phyloP scores from a whole-genome alignment of 64 coral and sea anemone genomes.

The Porites australiensis region DNA sequence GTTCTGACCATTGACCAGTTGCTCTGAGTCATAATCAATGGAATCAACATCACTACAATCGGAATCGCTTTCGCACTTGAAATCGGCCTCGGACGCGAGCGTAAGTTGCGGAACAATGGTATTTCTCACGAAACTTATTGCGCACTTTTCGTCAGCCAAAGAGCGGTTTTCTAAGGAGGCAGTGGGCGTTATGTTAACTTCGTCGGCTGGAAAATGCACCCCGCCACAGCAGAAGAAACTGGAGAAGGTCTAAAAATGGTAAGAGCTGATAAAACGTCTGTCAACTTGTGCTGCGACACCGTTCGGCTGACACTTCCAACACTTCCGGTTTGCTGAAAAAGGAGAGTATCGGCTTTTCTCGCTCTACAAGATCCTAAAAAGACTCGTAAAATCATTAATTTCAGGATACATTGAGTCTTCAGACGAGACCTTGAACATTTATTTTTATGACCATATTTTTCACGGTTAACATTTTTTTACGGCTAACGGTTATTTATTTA shows the following conservation, averaged over 20 bases:
- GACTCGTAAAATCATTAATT: not conserved
- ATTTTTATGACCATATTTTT: not conserved
- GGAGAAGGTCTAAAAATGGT: not conserved
- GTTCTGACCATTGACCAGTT: too few species aligned
- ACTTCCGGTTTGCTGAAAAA: slow-evolving; percentile 20
- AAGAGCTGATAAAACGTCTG: not conserved
- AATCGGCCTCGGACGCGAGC: not conserved
- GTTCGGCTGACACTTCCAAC: slow-evolving; percentile 31
- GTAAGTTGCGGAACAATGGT: too few species aligned
- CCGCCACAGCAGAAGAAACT: not conserved
- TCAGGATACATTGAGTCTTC: slow-evolving; percentile 22
- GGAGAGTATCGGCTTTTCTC: slow-evolving; percentile 34
- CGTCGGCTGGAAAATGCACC: too few species aligned
- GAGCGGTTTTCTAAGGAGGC: too few species aligned
- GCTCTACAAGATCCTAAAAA: not conserved
- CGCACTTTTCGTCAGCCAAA: too few species aligned
- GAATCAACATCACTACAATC: too few species aligned
- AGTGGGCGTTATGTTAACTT: too few species aligned
- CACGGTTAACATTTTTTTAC: slow-evolving; percentile 33
- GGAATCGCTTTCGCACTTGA: too few species aligned
- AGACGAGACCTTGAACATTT: not conserved
- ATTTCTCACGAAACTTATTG: too few species aligned
- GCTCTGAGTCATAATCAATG: too few species aligned
- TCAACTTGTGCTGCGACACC: slow-evolving; percentile 5
- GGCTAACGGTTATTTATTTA: too few species aligned